Base-by-base conservation (phyloP, 2,113 vertebrate genomes). In the Camelus bactrianus region DNA sequence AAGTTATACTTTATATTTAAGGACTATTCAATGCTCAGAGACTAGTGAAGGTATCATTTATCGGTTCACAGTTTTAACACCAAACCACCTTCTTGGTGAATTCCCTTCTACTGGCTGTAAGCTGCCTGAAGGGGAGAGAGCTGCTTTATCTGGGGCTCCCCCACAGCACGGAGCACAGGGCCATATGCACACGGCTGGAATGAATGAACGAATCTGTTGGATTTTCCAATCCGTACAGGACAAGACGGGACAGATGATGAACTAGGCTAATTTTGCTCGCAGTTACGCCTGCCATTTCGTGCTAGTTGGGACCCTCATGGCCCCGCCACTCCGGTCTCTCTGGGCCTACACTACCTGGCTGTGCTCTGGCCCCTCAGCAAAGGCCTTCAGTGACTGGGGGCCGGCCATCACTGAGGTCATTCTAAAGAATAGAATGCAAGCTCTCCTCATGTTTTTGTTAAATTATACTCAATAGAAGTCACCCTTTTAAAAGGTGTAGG, bases 241-340 rank as follows among this genome's bases (percentile, higher is more conserved):
- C 10, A 76, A 35, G 42, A 52, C 7, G 24, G 85, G 75, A 15
- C n/a, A 72, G 19, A 64, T 13, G 3, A 8, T 3, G 30, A 42
- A 26, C 0, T 2, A 15, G 2, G 50, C 26, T 32, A 8, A 48
- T 8, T 22, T 22, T 30, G 73, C 46, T 48, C 67, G 56, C 32
- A 0, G 32, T 1, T 7, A 54, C 0, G 48, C 3, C 81, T 38
- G 24, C 12, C 0, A 2, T 8, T 56, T 22, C 64, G 8, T 2
- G 8, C 9, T 73, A 48, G 12, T 2, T 5, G 26, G 75, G 54
- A 16, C 24, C 24, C 11, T 4, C 1, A 0, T 0, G 9, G 35
- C 22, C 13, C 8, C 16, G 0, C 0, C 0, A 50, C 58, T 30
- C 62, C 52, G 11, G 20, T 28, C 16, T 9, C 52, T 24, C 46